Evolutionary conservation across 2,888 invertebrate genomes (phyloP).

Genomic region (Acronicta psi): DNA sequence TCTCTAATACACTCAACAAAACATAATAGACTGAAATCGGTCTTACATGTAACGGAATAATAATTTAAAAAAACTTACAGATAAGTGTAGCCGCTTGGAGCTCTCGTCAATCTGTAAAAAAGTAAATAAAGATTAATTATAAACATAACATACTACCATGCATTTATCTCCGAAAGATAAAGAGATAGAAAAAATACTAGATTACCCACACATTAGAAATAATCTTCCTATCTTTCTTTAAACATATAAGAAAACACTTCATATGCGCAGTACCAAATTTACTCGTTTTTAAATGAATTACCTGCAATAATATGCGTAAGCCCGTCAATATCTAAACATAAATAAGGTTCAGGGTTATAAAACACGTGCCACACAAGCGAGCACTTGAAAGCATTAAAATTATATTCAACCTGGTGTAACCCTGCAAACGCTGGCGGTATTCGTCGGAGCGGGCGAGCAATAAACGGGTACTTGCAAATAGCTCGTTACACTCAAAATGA

Average conservation of each 20-base stretch:
- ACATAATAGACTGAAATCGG: no score
- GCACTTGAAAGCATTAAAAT: slow-evolving; percentile 47
- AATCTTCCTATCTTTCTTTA: no score
- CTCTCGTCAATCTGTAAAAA: slow-evolving; percentile 38
- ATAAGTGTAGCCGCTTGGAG: slow-evolving; percentile 18
- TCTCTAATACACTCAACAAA: no score
- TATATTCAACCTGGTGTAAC: slow-evolving; percentile 48
- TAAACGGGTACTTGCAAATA: slow-evolving; percentile 62
- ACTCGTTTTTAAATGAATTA: neutral
- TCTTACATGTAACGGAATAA: no score
- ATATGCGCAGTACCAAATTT: neutral
- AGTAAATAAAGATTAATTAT: slow-evolving; percentile 5
- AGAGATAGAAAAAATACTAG: no score
- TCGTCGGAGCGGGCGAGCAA: slow-evolving; percentile 39
- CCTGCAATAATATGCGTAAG: neutral
- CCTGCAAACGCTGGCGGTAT: slow-evolving; percentile 39
- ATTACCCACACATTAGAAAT: no score
- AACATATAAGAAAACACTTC: neutral
- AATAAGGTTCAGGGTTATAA: slow-evolving; percentile 35
- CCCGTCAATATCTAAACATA: slow-evolving; percentile 8
- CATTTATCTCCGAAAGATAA: no score
- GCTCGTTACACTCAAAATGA: slow-evolving; percentile 67
- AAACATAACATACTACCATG: no score
- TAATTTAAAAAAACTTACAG: slow-evolving; percentile 35
- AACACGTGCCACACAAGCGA: slow-evolving; percentile 28